Evolutionary conservation across 2,113 vertebrate species (phyloP), one percentile per base, ranked within the genome.

Genomic region (Typhlomys cinereus): DNA sequence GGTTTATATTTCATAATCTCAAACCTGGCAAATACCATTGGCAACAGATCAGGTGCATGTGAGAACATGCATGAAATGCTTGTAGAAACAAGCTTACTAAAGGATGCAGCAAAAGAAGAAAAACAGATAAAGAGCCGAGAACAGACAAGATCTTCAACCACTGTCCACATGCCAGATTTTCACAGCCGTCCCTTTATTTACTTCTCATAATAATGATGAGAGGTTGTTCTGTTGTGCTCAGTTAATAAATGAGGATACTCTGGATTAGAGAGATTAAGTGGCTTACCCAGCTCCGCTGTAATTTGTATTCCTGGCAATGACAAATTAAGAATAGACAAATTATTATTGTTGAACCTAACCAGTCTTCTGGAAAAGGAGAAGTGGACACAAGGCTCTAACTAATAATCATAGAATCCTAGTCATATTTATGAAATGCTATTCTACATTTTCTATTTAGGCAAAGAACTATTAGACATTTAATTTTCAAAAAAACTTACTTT

Each of bases 401-500:
- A 80, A 80, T 8, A 71, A 34, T 9, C n/a, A 54, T 78, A 18
- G 52, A 88, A 71, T 85, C 62, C 88, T 79, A 93, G 41, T 46
- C 44, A 74, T 31, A 66, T 67, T 84, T 76, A 73, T 54, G 66
- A 81, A 70, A 89, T 83, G 52, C 31, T 89, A 83, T 74, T 87
- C 29, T 70, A 14, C 18, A 4, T 23, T 59, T 84, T 57, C 36
- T 78, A 34, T 59, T 44, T 54, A 85, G 50, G 44, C 13, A 14
- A 75, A 3, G 3, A 25, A 50, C 52, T 80, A 89, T 64, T 31
- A 94, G 52, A 59, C 6, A 85, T 50, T 75, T 85, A 52, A 50
- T 88, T 83, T 86, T 87, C n/a, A 96, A 91, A 75, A n/a, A 48
- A 69, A 75, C 52, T 59, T 85, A 41, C 41, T 36, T 82, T 82